Base-by-base conservation (phyloP, 1,140 invertebrate species). In the Brachionus asplanchnoidis region DNA sequence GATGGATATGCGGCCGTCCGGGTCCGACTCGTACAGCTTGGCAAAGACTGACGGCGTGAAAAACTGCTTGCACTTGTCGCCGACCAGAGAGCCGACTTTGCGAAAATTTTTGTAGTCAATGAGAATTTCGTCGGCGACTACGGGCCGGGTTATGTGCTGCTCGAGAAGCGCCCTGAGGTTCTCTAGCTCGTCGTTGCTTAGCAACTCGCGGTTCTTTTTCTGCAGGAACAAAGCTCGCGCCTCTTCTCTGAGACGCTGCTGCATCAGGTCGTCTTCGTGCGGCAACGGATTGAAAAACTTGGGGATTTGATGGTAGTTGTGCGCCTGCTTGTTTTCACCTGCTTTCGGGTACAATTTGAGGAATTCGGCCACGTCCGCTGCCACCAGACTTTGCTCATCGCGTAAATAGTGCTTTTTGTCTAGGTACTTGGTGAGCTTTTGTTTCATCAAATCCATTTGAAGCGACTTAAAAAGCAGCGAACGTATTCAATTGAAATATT, bases 71-170 rank as follows among this genome's bases (percentile, higher is more conserved):
- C 92, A 94, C 88, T 94, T 94, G 20, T 89, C 87, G 36, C 93
- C 93, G 28, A 94, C 93, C 80, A 93, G 87, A 83, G 87, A 85
- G 46, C 87, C 91, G 14, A 96, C 93, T 89, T 93, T 93, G 85
- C 93, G 92, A 87, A 95, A 97, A 87, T 95, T 94, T 66, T 93
- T 90, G 89, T 96, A 97, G 88, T 93, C 94, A 44, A 97, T 94
- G 86, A 94, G 92, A 83, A 95, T 92, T 86, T 96, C 94, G 50
- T 95, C 93, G 68, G 92, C 92, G 20, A 91, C 90, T 50, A 89
- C 85, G 53, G 93, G 92, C 40, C 92, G 92, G 78, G 93, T 94
- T 86, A 95, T 93, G 85, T 95, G 92, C 85, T 94, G 93, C 87
- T 96, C 94, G 80, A 97, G 89, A 26, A 95, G 89, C 53, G 92